Evolutionary conservation across 1,140 invertebrate species (phyloP), one percentile per base, ranked within the genome.

Genomic region (Drosophila santomea): DNA sequence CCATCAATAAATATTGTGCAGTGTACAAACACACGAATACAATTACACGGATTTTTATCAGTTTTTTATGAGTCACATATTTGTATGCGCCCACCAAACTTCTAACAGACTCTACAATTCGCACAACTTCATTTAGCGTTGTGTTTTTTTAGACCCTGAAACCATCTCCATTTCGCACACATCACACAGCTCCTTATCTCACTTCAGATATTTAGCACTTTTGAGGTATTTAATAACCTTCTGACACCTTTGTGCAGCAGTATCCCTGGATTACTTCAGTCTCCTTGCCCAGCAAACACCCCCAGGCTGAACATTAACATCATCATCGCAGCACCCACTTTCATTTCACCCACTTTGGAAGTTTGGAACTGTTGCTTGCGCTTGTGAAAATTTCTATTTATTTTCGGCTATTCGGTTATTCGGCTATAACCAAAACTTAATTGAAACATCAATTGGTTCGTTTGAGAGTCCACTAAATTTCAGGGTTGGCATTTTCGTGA

Each of bases 341-440:
- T 8, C 10, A 17, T 20, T 41, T 47, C 4, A 57, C 41, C 39
- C 71, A 44, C 69, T 63, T 51, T 50, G 43, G 51, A 75, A 76
- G 72, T 76, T 51, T 50, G 43, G 51, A 75, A 76, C 73, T 76
- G 73, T 76, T 76, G 73, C 73, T 72, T 41, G 45, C 45, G 66
- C 67, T 48, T 17, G 17, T 15, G 63, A 44, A 35, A 48, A 38
- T 48, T 57, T 47, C 44, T 57, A 71, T 71, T 71, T 71, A 71
- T 71, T 71, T 71, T 72, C 55, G 38, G 69, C 25, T 45, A 57
- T 57, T 20, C 20, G 20, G 20, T 2, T 20, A 20, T 71, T 72
- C 55, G 38, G 69, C 25, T 45, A 57, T 57, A 71, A 57, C 67
- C 44, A 58, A 57, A 58, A 45, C 57, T 57, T 71, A 72, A 58